Percentiles rank a stretch among this genome's conserved stretches.
phyloP scores from a whole-genome alignment of 2,888 invertebrate species.

The Melolontha melolontha region DNA sequence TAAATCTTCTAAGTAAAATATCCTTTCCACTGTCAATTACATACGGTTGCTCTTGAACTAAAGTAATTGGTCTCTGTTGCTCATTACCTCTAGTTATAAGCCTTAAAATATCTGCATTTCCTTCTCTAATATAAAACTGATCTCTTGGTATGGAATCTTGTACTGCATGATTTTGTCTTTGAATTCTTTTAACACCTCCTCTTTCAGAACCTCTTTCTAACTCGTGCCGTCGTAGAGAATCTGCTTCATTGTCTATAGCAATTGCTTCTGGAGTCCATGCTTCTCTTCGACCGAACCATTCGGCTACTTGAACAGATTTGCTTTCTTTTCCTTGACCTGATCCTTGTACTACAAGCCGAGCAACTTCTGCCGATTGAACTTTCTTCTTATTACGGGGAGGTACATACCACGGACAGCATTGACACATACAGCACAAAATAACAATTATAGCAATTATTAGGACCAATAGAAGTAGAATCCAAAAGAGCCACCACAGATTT shows the following conservation, averaged over 20 bases:
- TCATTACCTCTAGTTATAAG: slow-evolving; percentile 80
- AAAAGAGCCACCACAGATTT: slow-evolving; percentile 77
- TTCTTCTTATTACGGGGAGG: slow-evolving; percentile 82
- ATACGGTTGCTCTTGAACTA: slow-evolving; percentile 65
- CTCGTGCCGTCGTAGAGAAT: slow-evolving; percentile 82
- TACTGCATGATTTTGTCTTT: slow-evolving; percentile 51
- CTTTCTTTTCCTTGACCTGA: slow-evolving; percentile 75
- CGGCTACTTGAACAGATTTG: slow-evolving; percentile 81
- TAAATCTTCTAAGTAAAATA: slow-evolving; percentile 84
- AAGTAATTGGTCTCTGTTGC: slow-evolving; percentile 69
- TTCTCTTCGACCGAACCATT: slow-evolving; percentile 82
- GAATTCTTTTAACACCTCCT: slow-evolving; percentile 54
- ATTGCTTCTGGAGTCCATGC: slow-evolving; percentile 86
- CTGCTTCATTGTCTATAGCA: slow-evolving; percentile 73
- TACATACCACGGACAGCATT: slow-evolving; percentile 87
- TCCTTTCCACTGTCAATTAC: slow-evolving; percentile 84
- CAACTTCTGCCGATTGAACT: slow-evolving; percentile 80
- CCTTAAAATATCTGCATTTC: slow-evolving; percentile 85
- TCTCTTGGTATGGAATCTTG: slow-evolving; percentile 68
- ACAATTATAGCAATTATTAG: slow-evolving; percentile 78
- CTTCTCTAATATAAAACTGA: slow-evolving; percentile 85
- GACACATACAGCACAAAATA: slow-evolving; percentile 86
- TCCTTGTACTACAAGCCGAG: slow-evolving; percentile 80
- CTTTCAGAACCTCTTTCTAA: slow-evolving; percentile 82
- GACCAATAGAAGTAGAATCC: slow-evolving; percentile 80